phyloP scores from a whole-genome alignment of 2,888 invertebrate species.

The Synergus gifuensis region DNA sequence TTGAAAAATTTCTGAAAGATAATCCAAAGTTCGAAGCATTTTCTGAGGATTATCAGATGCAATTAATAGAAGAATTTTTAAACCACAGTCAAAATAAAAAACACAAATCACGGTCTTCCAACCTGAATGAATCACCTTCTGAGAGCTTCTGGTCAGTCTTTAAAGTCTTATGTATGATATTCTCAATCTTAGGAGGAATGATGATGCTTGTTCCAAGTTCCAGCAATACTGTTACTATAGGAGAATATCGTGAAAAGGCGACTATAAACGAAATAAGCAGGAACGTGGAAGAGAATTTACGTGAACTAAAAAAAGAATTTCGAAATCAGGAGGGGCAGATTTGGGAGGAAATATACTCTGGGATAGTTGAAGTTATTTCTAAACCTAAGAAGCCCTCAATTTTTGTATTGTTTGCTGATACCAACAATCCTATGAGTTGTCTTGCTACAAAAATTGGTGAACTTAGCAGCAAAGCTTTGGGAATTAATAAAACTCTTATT shows the following conservation, averaged over 20 bases:
- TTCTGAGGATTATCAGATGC: background rate
- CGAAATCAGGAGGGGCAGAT: constrained; percentile 41
- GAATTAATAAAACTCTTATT: constrained; percentile 64
- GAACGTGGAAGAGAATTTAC: constrained; percentile 2
- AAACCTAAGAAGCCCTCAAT: constrained; percentile 71
- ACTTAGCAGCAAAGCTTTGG: constrained; percentile 67
- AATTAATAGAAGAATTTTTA: background rate
- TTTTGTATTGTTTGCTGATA: constrained; percentile 75
- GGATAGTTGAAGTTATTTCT: constrained; percentile 40
- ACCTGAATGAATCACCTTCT: background rate
- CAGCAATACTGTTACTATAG: background rate
- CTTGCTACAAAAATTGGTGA: constrained; percentile 71
- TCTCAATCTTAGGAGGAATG: background rate
- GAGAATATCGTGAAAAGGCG: background rate
- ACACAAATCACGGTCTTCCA: background rate
- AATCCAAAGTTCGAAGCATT: background rate
- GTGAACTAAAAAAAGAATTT: constrained; percentile 3
- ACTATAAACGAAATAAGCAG: background rate
- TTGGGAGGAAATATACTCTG: constrained; percentile 39
- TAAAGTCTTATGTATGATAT: background rate
- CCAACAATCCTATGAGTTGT: constrained; percentile 63
- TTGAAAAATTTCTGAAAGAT: background rate
- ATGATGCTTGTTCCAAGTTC: background rate
- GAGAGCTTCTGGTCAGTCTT: background rate
- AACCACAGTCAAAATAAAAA: background rate